Base-by-base conservation (phyloP, 1,140 invertebrate species). In the Andricus grossulariae region DNA sequence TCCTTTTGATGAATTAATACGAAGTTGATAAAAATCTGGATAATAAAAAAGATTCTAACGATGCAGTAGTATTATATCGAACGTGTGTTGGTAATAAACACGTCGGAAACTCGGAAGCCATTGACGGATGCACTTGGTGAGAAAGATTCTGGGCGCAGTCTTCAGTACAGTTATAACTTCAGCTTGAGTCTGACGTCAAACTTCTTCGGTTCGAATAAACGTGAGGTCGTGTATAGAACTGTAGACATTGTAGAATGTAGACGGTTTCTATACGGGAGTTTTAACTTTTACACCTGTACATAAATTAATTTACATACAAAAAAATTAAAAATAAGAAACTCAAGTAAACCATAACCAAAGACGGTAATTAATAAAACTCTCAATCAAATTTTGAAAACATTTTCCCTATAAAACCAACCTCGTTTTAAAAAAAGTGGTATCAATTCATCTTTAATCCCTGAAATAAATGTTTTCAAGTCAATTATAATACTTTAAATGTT, bases 91-190 rank as follows among this genome's bases (percentile, higher is more conserved):
- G 71, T 50, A 72, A 51, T 50, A 72, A 72, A 72, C 45, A 21
- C 50, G n/a, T 72, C 50, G 50, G 50, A 51, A 51, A 72, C 45
- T 50, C 18, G 71, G 71, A 72, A 72, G 45, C 50, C 50, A 72
- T 72, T 72, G 45, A 72, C 45, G 50, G 45, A 50, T 72, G 71
- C 71, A 32, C 45, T 50, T 51, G 52, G 25, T 39, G 32, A 25
- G 25, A 66, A 66, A 32, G 60, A 66, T 66, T 66, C 60, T 66
- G 60, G 32, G 60, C 60, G 60, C 60, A 66, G 60, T 66, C 60
- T 66, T 60, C 57, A 87, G 86, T 88, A 88, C 86, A 87, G 86
- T 88, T 88, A 88, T 84, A 83, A 85, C 86, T 82, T 78, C 83
- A 83, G 80, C 73, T 72, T 79, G 80, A 80, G 85, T 15, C 75